A percentile compares a stretch with the other conserved stretches of the same genome.
phyloP scores from a whole-genome alignment of 2,797 vertebrate species.

The Sphaeramia orbicularis region DNA sequence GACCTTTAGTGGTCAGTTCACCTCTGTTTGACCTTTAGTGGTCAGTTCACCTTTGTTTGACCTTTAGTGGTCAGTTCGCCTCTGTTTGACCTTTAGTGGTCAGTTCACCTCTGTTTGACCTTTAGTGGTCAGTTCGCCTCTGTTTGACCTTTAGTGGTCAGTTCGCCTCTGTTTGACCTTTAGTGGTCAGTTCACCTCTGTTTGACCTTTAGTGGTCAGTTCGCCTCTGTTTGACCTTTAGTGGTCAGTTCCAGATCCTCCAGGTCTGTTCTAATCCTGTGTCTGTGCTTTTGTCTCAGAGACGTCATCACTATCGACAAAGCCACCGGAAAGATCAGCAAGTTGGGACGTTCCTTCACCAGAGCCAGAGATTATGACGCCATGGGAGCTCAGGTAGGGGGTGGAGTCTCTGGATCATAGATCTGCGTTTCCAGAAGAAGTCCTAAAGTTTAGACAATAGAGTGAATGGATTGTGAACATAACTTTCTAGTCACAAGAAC shows the following conservation, averaged over 20 bases:
- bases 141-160: not conserved
- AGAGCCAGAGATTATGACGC: slow-evolving; percentile 95
- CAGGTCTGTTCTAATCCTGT: not conserved
- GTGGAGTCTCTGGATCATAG: too few relatives aligned
- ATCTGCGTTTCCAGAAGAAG: too few relatives aligned
- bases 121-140: not conserved
- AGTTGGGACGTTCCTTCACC: slow-evolving; percentile 95
- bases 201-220: not conserved
- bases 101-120: too few relatives aligned
- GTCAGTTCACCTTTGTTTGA: too few relatives aligned
- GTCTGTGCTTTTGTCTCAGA: slow-evolving; percentile 66
- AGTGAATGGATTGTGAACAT: too few relatives aligned
- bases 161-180: too few relatives aligned
- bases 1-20: not conserved
- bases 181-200: not conserved
- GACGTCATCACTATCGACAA: slow-evolving; percentile 98
- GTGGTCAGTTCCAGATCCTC: not conserved
- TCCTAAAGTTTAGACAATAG: too few relatives aligned
- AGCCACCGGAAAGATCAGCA: slow-evolving; percentile 95
- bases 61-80: not conserved
- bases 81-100: not conserved
- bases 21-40: not conserved
- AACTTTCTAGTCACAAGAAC: too few relatives aligned
- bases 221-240: not conserved
- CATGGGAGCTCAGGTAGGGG: slow-evolving; percentile 93